phyloP scores from a whole-genome alignment of 2,888 invertebrate genomes.

The Dicyrtomina minuta region DNA sequence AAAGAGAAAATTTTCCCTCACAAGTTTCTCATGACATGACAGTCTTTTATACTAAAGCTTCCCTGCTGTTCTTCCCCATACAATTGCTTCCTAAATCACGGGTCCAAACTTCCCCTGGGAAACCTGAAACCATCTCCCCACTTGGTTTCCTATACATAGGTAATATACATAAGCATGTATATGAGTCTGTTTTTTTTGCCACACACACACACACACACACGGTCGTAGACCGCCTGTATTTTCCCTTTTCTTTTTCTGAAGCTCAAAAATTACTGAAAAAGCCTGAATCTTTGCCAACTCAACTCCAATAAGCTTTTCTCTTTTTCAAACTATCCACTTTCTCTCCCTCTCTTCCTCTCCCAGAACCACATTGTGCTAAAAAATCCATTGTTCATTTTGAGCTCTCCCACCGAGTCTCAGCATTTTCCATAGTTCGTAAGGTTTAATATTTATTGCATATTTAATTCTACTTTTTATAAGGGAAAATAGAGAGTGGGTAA shows the following conservation, averaged over 20 bases:
- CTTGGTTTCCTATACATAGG: no score
- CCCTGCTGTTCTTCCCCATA: conserved; percentile 14
- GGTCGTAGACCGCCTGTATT: no score
- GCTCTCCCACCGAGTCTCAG: no score
- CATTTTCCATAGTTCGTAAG: background rate
- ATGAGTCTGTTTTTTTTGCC: no score
- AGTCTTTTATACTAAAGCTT: background rate
- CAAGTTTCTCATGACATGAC: conserved; percentile 5
- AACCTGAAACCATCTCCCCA: conserved; percentile 18
- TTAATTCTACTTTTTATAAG: background rate
- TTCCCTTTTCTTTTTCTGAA: conserved; percentile 1
- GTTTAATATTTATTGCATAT: conserved; percentile 1
- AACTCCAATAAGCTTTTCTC: conserved; percentile 19
- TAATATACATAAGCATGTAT: no score
- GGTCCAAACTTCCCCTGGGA: conserved; percentile 10
- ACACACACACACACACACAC: no score
- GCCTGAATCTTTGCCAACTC: conserved; percentile 28
- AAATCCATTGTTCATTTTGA: conserved; percentile 7
- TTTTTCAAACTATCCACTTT: conserved; percentile 3
- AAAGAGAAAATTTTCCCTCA: background rate
- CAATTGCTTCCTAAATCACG: conserved; percentile 28
- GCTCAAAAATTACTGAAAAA: conserved; percentile 13
- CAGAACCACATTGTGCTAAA: no score
- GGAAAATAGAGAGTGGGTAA: background rate
- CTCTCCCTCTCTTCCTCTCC: background rate